phyloP scores from a whole-genome alignment of 2,113 vertebrate species.

The Mus pahari region DNA sequence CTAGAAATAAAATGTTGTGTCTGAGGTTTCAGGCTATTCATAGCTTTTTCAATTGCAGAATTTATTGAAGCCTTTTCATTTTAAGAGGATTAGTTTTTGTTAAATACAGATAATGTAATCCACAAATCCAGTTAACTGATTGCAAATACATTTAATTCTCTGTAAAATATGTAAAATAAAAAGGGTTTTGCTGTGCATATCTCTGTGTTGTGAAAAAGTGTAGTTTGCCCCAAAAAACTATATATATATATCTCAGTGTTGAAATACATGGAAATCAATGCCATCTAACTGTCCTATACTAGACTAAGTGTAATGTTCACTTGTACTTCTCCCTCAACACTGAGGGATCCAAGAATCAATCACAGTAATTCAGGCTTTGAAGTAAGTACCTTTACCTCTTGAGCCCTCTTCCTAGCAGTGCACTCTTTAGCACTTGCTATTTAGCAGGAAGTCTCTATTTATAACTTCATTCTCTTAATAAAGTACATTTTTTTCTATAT shows the following conservation, averaged over 20 bases:
- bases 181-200: neutral
- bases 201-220: neutral
- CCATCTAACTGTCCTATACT: neutral
- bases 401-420: no score
- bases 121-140: constrained; percentile 12
- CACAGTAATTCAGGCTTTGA: neutral
- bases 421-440: neutral
- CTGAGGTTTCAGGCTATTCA: neutral
- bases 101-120: constrained; percentile 6
- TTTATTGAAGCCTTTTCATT: constrained; percentile 28
- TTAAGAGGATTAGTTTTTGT: neutral
- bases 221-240: neutral
- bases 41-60: constrained; percentile 7
- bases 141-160: neutral
- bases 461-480: neutral
- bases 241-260: neutral
- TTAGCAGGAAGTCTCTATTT: neutral
- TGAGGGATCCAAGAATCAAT: neutral
- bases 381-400: neutral
- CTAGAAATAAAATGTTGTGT: neutral
- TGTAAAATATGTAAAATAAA: neutral
- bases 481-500: neutral
- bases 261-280: neutral
- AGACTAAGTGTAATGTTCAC: neutral
- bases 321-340: neutral